Conservation (phyloP, 2,888 invertebrate species). For the Acanthoscelides obtectus region DNA sequence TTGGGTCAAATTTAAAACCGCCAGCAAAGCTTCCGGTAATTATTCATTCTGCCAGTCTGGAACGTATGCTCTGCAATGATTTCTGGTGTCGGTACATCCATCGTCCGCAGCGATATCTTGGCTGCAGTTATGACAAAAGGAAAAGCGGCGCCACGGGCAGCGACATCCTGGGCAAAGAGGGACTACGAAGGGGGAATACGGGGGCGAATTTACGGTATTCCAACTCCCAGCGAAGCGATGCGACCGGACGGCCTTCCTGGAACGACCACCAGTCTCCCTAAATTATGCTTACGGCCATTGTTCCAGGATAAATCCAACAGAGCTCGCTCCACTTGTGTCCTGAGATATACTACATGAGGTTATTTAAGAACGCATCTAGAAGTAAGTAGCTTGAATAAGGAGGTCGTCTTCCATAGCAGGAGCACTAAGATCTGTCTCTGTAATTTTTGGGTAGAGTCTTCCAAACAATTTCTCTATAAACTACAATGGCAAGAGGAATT, state of each 20-base stretch:
- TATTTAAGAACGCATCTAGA: not conserved
- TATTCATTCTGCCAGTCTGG: too few relatives aligned
- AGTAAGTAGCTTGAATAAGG: too few relatives aligned
- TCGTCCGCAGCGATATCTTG: not conserved
- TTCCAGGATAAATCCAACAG: not conserved
- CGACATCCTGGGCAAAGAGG: not conserved
- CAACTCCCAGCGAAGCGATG: not conserved
- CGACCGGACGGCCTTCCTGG: not conserved
- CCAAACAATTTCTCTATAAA: too few relatives aligned
- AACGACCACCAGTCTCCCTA: not conserved
- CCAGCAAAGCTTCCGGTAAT: too few relatives aligned
- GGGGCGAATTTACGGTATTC: not conserved
- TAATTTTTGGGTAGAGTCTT: too few relatives aligned
- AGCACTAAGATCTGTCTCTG: too few relatives aligned
- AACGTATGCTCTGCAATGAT: not conserved
- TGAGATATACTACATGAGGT: not conserved
- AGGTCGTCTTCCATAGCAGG: too few relatives aligned
- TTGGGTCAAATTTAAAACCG: too few relatives aligned
- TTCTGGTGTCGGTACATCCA: not conserved
- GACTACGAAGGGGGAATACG: not conserved
- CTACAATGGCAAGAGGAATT: too few relatives aligned
- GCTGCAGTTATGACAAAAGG: not conserved
- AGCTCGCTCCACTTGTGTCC: not conserved
- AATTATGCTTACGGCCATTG: not conserved
- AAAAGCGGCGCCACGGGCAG: not conserved